These are phyloP conservation scores for Sinocyclocheilus maitianheensis DNA, from an alignment of 2,113 vertebrate genomes.

Conservation along the genomic window DNA sequence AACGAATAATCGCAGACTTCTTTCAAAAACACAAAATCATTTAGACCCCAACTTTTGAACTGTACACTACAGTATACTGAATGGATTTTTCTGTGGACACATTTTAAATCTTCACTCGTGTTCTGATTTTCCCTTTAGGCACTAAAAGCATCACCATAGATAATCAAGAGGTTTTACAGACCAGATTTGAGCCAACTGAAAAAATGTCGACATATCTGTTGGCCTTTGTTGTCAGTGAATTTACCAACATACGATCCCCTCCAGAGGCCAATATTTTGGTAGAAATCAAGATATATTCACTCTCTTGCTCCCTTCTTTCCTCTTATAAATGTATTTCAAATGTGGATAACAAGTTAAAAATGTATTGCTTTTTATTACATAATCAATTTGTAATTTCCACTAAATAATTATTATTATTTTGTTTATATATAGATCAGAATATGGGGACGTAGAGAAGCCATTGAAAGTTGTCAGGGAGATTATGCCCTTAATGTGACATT, in stretches of 20 bases:
- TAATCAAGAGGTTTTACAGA: rapidly evolving
- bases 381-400: background rate
- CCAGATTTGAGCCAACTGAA: constrained; percentile 64
- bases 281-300: background rate
- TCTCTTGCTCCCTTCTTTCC: background rate
- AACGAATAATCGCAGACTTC: background rate
- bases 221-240: constrained; percentile 80
- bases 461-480: background rate
- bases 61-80: background rate
- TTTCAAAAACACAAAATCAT: background rate
- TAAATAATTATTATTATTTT: background rate
- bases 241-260: rapidly evolving
- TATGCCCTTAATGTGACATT: constrained; percentile 69
- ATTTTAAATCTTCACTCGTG: background rate
- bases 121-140: background rate
- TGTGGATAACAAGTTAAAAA: background rate
- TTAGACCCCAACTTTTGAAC: background rate
- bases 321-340: background rate
- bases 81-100: background rate
- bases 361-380: background rate
- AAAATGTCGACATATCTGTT: constrained; percentile 83
- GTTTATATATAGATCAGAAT: constrained; percentile 73
- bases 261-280: rapidly evolving
- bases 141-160: background rate
- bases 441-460: constrained; percentile 79